Base-by-base conservation (phyloP, 1,140 invertebrate genomes). In the Copidosoma floridanum region DNA sequence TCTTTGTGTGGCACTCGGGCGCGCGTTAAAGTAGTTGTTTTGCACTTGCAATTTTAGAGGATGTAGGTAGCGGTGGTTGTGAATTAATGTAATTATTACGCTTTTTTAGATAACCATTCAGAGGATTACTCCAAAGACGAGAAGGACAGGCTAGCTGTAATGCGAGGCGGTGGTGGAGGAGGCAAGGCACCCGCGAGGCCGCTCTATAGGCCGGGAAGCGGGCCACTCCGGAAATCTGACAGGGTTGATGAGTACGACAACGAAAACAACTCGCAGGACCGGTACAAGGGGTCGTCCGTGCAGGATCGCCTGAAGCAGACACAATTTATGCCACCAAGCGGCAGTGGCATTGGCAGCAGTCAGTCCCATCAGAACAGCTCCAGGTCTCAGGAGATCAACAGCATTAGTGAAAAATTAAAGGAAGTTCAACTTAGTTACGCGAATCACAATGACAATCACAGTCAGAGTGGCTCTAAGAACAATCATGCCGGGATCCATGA, bases 191-290 rank as follows among this genome's bases (percentile, higher is more conserved):
- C 82, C 61, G 76, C 81, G 43, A 80, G 82, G 69, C 75, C 79
- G 71, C 78, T 86, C 29, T 87, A 87, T 58, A 80, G 78, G 61
- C 86, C 85, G 54, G 85, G 85, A 47, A 85, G 84, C 76, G 85
- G 86, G 55, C 83, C 83, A 37, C 72, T 86, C 32, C 76, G 81
- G 62, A 85, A 85, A 69, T 81, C 83, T 29, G 82, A 76, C 26
- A 76, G 69, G 63, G 55, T 69, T 7, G 82, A 85, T 54, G 81
- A 84, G 61, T 73, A 71, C 47, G 75, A 80, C 53, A 65, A 72
- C 52, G 80, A 83, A 64, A 76, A 74, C 51, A 72, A 75, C 32
- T 69, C 72, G 51, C 70, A 70, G 26, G 73, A 71, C 10, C 74
- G 68, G 58, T 55, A 66, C 51, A 77, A 72, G 57, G 58, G 61